Evolutionary conservation across 2,888 invertebrate genomes (phyloP).

Genomic region (Sympetrum striolatum): DNA sequence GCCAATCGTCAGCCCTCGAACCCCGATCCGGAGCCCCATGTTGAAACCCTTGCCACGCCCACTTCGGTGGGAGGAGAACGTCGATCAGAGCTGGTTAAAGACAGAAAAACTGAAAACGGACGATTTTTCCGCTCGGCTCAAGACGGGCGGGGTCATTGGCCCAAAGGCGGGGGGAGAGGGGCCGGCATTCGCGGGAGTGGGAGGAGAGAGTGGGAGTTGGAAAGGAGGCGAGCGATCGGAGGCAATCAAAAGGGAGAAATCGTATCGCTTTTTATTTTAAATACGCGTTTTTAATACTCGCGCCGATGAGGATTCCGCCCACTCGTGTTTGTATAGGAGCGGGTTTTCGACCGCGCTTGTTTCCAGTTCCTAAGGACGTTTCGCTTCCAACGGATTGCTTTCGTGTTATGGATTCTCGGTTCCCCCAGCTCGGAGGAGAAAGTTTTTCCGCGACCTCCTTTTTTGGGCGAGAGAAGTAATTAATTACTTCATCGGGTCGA

Average conservation of each 20-base stretch:
- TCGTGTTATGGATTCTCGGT: background rate
- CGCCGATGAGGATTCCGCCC: background rate
- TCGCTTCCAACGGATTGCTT: background rate
- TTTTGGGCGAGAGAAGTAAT: too few species aligned
- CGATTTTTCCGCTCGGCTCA: background rate
- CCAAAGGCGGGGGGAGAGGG: background rate
- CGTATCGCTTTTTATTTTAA: background rate
- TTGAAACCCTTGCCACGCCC: background rate
- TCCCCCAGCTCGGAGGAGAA: background rate
- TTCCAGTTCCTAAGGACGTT: too few species aligned
- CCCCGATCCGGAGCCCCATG: background rate
- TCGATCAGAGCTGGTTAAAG: background rate
- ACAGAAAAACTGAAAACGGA: background rate
- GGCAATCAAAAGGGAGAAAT: background rate
- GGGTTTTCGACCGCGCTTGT: too few species aligned
- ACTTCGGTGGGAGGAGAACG: background rate
- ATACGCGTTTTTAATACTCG: background rate
- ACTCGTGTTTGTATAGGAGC: background rate
- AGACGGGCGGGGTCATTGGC: background rate
- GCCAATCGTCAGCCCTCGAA: background rate
- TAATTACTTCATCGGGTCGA: too few species aligned
- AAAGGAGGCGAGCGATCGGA: background rate
- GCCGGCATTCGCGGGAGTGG: background rate
- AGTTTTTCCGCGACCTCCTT: background rate
- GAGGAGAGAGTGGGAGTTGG: background rate